phyloP scores from a whole-genome alignment of 2,888 invertebrate genomes.

The Drosophila acutilabella region DNA sequence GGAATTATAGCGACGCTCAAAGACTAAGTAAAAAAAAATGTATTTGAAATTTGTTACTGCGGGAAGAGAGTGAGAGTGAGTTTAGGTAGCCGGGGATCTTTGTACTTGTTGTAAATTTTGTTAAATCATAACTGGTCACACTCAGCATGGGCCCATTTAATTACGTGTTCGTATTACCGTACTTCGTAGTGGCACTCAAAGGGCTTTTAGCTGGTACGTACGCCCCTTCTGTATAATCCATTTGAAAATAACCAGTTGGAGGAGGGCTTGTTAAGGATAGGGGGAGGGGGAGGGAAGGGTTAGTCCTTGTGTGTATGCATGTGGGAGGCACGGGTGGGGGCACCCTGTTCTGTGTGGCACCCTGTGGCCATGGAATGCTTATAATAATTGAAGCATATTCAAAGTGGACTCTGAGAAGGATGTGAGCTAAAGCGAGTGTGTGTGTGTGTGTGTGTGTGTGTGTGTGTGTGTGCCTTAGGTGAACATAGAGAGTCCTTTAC shows the following conservation, averaged over 20 bases:
- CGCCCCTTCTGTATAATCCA: slow-evolving; percentile 16
- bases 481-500: slow-evolving; percentile 8
- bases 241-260: slow-evolving; percentile 26
- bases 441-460: slow-evolving; percentile 24
- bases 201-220: slow-evolving; percentile 9
- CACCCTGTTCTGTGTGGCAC: background rate
- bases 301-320: slow-evolving; percentile 48
- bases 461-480: slow-evolving; percentile 32
- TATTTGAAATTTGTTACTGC: too few relatives aligned
- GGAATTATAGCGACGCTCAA: too few relatives aligned
- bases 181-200: slow-evolving; percentile 31
- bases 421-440: slow-evolving; percentile 27
- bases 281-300: slow-evolving; percentile 34
- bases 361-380: slow-evolving; percentile 50
- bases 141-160: slow-evolving; percentile 70
- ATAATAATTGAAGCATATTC: slow-evolving; percentile 80
- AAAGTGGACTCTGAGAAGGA: slow-evolving; percentile 2
- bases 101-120: background rate
- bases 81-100: background rate
- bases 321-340: slow-evolving; percentile 22
- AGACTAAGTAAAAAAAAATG: too few relatives aligned
- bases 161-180: slow-evolving; percentile 60
- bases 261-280: background rate
- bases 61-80: too few relatives aligned
- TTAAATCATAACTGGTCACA: slow-evolving; percentile 12